Conservation (phyloP, 64 coral and sea anemone genomes). For the Trachythela sp. region DNA sequence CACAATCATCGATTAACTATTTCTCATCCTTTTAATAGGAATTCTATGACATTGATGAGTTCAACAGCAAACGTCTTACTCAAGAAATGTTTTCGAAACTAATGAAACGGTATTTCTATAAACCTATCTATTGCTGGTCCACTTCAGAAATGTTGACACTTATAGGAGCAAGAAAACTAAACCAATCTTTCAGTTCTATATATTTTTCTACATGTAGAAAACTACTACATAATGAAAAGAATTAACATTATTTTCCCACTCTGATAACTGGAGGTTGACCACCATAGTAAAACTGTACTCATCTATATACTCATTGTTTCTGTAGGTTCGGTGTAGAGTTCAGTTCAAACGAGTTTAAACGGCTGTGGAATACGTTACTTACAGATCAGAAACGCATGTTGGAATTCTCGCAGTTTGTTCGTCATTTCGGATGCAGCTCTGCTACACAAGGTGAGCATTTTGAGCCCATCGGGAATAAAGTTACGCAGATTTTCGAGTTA, state of each 20-base stretch:
- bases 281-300: too few relatives aligned
- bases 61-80: conserved; percentile 84
- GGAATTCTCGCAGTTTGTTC: conserved; percentile 85
- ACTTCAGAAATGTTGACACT: too few relatives aligned
- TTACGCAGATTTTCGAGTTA: too few relatives aligned
- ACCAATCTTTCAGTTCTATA: too few relatives aligned
- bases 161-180: too few relatives aligned
- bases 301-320: not conserved
- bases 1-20: too few relatives aligned
- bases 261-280: too few relatives aligned
- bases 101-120: conserved; percentile 50
- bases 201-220: too few relatives aligned
- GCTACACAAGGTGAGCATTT: conserved; percentile 56
- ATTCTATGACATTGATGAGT: conserved; percentile 90
- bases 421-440: conserved; percentile 69
- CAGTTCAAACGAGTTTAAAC: conserved; percentile 72
- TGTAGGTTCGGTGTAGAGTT: conserved; percentile 76
- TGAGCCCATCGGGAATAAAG: not conserved
- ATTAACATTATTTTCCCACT: too few relatives aligned
- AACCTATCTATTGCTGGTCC: not conserved
- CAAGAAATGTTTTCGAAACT: conserved; percentile 76
- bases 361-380: conserved; percentile 84
- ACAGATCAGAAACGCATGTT: conserved; percentile 74
- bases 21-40: conserved; percentile 38
- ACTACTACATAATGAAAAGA: too few relatives aligned